phyloP scores from a whole-genome alignment of 1,140 invertebrate species.

The Apis mellifera region DNA sequence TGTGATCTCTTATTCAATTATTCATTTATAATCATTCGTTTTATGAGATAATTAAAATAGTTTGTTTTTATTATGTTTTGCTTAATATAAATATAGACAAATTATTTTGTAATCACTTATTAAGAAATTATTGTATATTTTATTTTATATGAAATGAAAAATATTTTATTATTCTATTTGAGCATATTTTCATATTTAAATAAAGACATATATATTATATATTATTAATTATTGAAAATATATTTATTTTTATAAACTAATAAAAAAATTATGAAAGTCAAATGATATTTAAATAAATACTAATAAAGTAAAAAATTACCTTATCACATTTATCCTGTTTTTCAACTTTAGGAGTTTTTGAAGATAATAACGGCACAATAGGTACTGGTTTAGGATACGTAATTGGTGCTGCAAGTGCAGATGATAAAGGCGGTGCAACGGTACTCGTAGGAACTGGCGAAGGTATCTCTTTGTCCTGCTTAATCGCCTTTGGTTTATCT shows the following conservation, averaged over 20 bases:
- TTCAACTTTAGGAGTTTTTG: conserved; percentile 69
- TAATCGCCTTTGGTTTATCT: conserved; percentile 76
- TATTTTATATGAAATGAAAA: no score
- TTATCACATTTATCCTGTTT: conserved; percentile 74
- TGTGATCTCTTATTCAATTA: no score
- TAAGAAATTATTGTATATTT: no score
- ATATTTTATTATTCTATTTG: no score
- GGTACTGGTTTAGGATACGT: conserved; percentile 54
- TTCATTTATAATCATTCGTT: no score
- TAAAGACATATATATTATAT: background rate
- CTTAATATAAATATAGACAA: no score
- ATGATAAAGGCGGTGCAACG: conserved; percentile 55
- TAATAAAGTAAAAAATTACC: conserved; percentile 55
- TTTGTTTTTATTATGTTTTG: no score
- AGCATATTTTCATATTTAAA: no score
- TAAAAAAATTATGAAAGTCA: background rate
- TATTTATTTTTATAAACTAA: conserved; percentile 21
- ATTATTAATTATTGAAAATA: background rate
- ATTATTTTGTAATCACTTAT: no score
- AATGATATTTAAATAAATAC: background rate
- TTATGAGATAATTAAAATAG: no score
- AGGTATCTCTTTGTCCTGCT: conserved; percentile 68
- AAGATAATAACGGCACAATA: conserved; percentile 56
- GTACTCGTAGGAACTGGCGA: conserved; percentile 40
- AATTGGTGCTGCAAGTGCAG: conserved; percentile 59